phyloP scores from a whole-genome alignment of 2,797 vertebrate species.

The Hemibagrus guttatus region DNA sequence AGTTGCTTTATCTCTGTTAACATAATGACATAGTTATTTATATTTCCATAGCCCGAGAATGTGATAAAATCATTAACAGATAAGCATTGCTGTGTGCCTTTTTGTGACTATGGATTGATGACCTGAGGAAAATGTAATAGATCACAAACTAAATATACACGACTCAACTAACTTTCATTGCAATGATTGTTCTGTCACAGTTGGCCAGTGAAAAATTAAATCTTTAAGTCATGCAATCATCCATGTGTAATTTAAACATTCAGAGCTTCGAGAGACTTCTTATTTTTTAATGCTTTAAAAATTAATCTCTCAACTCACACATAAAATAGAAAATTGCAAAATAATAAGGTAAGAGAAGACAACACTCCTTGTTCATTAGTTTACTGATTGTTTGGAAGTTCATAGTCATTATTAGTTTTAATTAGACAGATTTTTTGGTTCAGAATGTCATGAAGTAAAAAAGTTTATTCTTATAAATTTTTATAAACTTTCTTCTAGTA shows the following conservation, averaged over 20 bases:
- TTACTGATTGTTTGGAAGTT: constrained; percentile 16
- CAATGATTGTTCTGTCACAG: constrained; percentile 3
- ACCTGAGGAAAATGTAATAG: constrained; percentile 26
- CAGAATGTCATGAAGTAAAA: neutral
- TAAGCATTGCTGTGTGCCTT: constrained; percentile 20
- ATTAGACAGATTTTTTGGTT: neutral
- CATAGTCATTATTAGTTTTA: neutral
- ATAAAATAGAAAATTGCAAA: constrained; percentile 24
- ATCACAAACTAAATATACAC: constrained; percentile 16
- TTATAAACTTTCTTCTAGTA: neutral
- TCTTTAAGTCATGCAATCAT: neutral
- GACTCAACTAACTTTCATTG: constrained; percentile 3
- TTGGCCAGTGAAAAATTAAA: constrained; percentile 24
- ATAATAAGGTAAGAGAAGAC: constrained; percentile 7
- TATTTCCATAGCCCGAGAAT: constrained; percentile 16
- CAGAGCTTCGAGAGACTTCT: constrained; percentile 7
- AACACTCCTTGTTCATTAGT: neutral
- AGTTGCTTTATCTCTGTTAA: constrained; percentile 8
- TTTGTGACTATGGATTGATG: constrained; percentile 26
- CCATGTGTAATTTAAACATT: constrained; percentile 18
- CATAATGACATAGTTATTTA: constrained; percentile 18
- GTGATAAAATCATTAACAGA: constrained; percentile 15
- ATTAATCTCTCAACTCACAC: neutral
- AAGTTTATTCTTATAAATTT: neutral
- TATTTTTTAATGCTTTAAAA: constrained; percentile 14